Conservation (phyloP, 2,113 vertebrate species). For the Neodon shergylaensis region DNA sequence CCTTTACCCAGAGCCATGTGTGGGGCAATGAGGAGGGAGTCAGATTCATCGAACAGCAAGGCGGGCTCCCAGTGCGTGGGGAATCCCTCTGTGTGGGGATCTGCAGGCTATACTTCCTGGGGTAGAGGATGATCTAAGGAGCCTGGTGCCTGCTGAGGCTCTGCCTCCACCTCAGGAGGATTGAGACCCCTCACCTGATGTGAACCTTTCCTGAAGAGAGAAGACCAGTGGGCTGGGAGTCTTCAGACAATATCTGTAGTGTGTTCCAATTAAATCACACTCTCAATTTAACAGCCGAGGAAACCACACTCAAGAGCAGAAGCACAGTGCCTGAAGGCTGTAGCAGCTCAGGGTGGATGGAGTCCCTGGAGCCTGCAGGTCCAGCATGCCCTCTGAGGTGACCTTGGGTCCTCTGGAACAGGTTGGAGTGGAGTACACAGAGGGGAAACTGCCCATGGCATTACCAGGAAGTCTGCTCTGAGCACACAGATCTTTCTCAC, state of each 20-base stretch:
- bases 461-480: rapidly evolving
- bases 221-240: no score
- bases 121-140: background rate
- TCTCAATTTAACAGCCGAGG: rapidly evolving
- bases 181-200: background rate
- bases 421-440: background rate
- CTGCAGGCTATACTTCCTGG: background rate
- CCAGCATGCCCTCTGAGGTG: rapidly evolving
- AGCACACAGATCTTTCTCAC: no score
- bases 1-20: background rate
- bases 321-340: rapidly evolving
- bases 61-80: background rate
- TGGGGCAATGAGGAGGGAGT: rapidly evolving
- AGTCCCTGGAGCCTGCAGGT: background rate
- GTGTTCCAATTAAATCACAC: rapidly evolving
- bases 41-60: no score
- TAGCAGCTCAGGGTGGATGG: background rate
- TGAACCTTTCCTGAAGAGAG: background rate
- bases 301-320: background rate
- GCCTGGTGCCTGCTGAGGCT: background rate
- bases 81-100: no score
- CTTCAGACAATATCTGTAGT: rapidly evolving
- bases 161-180: background rate
- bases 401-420: rapidly evolving
- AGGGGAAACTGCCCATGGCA: rapidly evolving